Evolutionary conservation across 1,140 invertebrate genomes (phyloP), one percentile per base, ranked within the genome.

Genomic region (Fopius arisanus): DNA sequence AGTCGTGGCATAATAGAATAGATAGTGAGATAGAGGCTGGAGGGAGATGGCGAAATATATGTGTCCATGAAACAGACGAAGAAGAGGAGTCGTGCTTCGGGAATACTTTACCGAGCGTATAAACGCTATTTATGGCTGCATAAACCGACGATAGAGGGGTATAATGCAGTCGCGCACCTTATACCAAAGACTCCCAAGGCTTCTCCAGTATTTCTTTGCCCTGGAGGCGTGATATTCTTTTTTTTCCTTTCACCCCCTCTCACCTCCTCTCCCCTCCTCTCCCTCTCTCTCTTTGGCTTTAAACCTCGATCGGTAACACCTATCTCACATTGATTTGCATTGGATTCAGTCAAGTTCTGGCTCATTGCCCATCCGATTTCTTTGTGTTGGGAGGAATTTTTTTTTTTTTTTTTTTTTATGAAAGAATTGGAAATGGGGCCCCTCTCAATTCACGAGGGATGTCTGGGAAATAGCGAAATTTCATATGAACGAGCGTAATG

Each of bases 121-220:
- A 84, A 86, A 85, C 83, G 81, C 83, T 85, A 86, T 86, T 86
- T 86, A 86, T 84, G 83, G 83, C 82, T 82, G 82, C 81, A 84
- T 85, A 86, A 86, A 86, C 79, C 83, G 83, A 73, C 81, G 84
- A 84, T 84, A 84, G 79, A 75, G 70, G 82, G 78, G 80, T 84
- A 84, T 83, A 83, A 85, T 81, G 80, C 83, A 85, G 82, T 75
- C 80, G 77, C 79, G 81, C 81, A 48, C 72, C 70, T 54, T 68
- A 51, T 67, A 72, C 67, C 70, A 43, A 72, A 68, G 72, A 68
- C 73, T 73, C 75, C 70, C 65, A 63, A 51, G 41, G 67, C 73
- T 73, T 75, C 73, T 72, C 26, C n/a, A 19, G 9, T 67, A 14
- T 65, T 12, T 63, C 23, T 43, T 59, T 37, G 16, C 48, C 54